Conservation (phyloP, 2,888 invertebrate genomes). For the Bombylius discolor region DNA sequence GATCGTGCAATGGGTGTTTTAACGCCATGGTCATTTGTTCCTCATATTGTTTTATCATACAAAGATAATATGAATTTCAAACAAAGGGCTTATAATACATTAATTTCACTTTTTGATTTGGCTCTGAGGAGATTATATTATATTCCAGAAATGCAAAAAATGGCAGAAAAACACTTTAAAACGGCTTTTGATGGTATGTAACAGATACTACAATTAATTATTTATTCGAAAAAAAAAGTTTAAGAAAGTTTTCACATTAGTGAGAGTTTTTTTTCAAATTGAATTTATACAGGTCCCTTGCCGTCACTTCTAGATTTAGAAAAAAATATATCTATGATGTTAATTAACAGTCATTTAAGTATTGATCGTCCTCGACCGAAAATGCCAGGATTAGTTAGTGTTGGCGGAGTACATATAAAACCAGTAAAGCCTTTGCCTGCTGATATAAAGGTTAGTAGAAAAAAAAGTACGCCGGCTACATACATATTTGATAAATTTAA, state of each 20-base stretch:
- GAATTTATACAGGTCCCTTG: constrained; percentile 20
- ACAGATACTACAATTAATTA: not conserved
- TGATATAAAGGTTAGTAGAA: constrained; percentile 24
- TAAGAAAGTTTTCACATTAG: not conserved
- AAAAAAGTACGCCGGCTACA: no score
- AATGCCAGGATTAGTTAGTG: constrained; percentile 37
- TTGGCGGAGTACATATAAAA: constrained; percentile 44
- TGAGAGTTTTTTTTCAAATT: not conserved
- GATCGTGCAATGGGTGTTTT: constrained; percentile 39
- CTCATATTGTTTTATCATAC: constrained; percentile 35
- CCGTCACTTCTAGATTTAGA: constrained; percentile 36
- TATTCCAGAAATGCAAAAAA: constrained; percentile 31
- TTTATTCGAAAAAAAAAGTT: not conserved
- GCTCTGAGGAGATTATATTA: constrained; percentile 24
- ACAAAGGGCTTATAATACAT: constrained; percentile 41
- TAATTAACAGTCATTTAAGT: constrained; percentile 40
- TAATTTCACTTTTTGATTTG: constrained; percentile 29
- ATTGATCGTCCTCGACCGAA: constrained; percentile 37
- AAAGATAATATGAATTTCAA: constrained; percentile 41
- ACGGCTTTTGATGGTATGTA: constrained; percentile 4
- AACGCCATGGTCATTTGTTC: constrained; percentile 38
- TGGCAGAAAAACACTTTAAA: constrained; percentile 25
- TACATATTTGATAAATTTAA: no score
- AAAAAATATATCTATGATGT: constrained; percentile 35
- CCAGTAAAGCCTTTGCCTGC: constrained; percentile 27